Base-by-base conservation (phyloP, 2,888 invertebrate genomes). In the Lissonota sp. region DNA sequence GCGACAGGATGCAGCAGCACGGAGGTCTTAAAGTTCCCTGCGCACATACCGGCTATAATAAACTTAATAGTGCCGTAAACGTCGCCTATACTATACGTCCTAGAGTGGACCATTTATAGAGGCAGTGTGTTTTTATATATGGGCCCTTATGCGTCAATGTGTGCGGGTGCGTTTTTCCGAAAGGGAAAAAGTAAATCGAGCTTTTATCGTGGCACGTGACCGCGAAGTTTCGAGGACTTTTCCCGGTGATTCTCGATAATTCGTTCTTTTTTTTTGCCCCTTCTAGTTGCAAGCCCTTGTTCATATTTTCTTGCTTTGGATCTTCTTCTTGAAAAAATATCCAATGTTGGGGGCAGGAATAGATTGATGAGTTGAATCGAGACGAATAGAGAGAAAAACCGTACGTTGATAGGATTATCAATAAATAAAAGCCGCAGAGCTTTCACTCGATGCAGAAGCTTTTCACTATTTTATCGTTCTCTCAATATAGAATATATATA, bases 11-110 rank as follows among this genome's bases (percentile, higher is more conserved):
- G 69, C 44, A 81, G 66, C 81, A 83, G n/a, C 79, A 46, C 53
- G 71, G 16, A 77, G 85, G 85, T 88, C 87, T 88, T 85, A 84
- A 84, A 79, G 44, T 72, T 84, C 79, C 78, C 53, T 64, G 79
- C 83, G 78, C 55, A 37, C 53, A 57, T 66, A 63, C 42, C 46
- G 62, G 64, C 79, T 79, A 83, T 88, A 88, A 90, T 87, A 89
- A 89, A 89, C 84, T 89, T 89, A 89, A 90, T 89, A 86, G 88
- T 88, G 86, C 88, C 89, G 86, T 90, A 89, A 90, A 89, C 87
- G 89, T 86, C 87, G 85, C 85, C 73, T 84, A 87, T 86, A 86
- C 85, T 84, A 83, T 84, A 79, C 81, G 79, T 71, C 78, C 70
- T 64, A 26, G 12, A 53, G 57, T 58, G 58, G 26, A 10, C 57